Conservation (phyloP, 2,888 invertebrate species). For the Crioceris asparagi region DNA sequence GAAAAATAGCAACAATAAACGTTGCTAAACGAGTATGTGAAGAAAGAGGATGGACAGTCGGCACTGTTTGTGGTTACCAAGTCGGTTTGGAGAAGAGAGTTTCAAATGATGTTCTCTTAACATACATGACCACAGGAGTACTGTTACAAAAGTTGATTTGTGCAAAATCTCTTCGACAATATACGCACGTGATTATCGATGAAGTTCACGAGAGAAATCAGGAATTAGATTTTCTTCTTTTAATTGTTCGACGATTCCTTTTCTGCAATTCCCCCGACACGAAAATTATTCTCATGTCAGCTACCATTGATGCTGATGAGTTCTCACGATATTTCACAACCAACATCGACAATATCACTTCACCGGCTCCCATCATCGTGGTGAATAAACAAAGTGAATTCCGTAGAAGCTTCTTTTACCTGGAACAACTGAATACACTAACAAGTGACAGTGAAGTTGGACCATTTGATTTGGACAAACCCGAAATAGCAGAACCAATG, state of each 20-base stretch:
- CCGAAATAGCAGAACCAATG: slow-evolving; percentile 30
- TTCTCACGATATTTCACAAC: slow-evolving; percentile 58
- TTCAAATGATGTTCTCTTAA: slow-evolving; percentile 59
- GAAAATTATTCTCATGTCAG: slow-evolving; percentile 84
- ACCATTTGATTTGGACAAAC: slow-evolving; percentile 44
- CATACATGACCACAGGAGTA: slow-evolving; percentile 84
- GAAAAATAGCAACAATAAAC: slow-evolving; percentile 86
- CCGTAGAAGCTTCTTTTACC: slow-evolving; percentile 52
- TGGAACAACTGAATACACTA: slow-evolving; percentile 34
- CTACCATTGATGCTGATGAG: slow-evolving; percentile 68
- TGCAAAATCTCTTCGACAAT: slow-evolving; percentile 60
- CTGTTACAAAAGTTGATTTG: slow-evolving; percentile 66
- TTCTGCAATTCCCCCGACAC: slow-evolving; percentile 53
- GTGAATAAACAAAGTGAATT: slow-evolving; percentile 44
- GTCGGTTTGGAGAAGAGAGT: slow-evolving; percentile 58
- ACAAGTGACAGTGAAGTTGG: neutral
- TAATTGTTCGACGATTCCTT: slow-evolving; percentile 70
- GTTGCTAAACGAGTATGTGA: slow-evolving; percentile 75
- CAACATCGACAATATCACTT: slow-evolving; percentile 30
- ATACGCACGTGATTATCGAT: slow-evolving; percentile 83
- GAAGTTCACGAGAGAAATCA: slow-evolving; percentile 91
- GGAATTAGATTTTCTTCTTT: slow-evolving; percentile 81
- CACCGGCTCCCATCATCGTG: slow-evolving; percentile 47
- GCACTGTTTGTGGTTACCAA: slow-evolving; percentile 82
- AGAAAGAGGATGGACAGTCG: slow-evolving; percentile 74